These are phyloP conservation scores for Sebastes schlegelii DNA, from an alignment of 2,113 vertebrate species.

Conservation along the genomic window DNA sequence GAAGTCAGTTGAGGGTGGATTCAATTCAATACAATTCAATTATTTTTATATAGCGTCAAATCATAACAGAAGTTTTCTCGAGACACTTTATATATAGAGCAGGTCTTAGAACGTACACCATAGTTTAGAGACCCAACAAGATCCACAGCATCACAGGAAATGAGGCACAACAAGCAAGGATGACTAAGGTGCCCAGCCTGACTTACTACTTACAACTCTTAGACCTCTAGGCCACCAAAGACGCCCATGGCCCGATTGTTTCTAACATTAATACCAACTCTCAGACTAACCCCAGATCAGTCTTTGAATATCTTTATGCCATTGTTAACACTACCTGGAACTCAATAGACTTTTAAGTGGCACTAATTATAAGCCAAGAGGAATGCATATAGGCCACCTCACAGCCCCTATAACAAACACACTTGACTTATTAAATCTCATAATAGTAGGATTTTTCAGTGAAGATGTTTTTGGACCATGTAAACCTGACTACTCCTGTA, in stretches of 20 bases:
- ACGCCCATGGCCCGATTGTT: background rate
- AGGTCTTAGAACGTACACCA: too few species aligned
- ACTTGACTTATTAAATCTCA: background rate
- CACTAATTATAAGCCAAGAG: background rate
- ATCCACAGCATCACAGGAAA: constrained; percentile 25
- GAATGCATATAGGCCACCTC: background rate
- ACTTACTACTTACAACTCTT: background rate
- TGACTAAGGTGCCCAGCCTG: constrained; percentile 19
- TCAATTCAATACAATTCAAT: too few species aligned
- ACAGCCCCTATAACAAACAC: background rate
- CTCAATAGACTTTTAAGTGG: background rate
- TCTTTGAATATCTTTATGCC: constrained; percentile 1
- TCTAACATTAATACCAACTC: background rate
- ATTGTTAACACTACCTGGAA: background rate
- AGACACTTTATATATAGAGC: too few species aligned
- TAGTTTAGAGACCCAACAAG: too few species aligned
- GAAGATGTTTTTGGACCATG: background rate
- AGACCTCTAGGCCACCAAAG: background rate
- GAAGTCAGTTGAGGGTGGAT: background rate
- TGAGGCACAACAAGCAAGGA: constrained; percentile 5
- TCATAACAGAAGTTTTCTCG: too few species aligned
- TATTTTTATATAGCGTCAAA: too few species aligned
- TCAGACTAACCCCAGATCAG: background rate
- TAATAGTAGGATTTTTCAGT: background rate
- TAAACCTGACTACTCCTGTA: background rate